Conservation (phyloP, 2,888 invertebrate genomes). For the Hylaea fasciaria region DNA sequence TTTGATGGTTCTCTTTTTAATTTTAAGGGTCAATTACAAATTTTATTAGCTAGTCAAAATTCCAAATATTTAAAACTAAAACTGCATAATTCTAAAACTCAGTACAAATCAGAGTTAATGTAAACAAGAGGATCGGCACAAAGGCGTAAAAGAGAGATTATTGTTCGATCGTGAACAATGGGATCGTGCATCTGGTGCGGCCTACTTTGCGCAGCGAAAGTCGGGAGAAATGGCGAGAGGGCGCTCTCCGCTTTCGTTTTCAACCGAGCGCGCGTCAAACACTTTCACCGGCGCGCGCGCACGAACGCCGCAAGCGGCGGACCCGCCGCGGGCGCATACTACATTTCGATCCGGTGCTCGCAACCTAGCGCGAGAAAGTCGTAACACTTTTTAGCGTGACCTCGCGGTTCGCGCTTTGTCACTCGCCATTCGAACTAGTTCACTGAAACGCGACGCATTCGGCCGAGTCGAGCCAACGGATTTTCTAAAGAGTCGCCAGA, state of each 20-base stretch:
- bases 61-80: neutral
- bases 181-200: conserved; percentile 77
- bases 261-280: conserved; percentile 76
- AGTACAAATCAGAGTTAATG: conserved; percentile 17
- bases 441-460: conserved; percentile 67
- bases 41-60: too few relatives aligned
- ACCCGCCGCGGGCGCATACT: conserved; percentile 67
- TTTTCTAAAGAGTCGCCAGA: conserved; percentile 57
- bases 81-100: conserved; percentile 4
- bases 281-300: conserved; percentile 79
- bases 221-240: conserved; percentile 84
- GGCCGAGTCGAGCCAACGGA: conserved; percentile 47
- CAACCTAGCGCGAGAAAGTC: conserved; percentile 78
- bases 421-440: conserved; percentile 79
- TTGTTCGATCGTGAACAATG: conserved; percentile 69
- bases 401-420: conserved; percentile 81
- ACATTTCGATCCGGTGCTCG: conserved; percentile 66
- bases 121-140: conserved; percentile 37
- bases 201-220: conserved; percentile 82
- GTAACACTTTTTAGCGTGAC: conserved; percentile 84
- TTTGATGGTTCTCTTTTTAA: too few relatives aligned
- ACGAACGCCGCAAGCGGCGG: conserved; percentile 72
- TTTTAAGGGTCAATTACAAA: too few relatives aligned
- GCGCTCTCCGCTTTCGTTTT: conserved; percentile 84
- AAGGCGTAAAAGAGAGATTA: conserved; percentile 52